Evolutionary conservation across 2,797 vertebrate species (phyloP).

Genomic region (Tiaroga cobitis): DNA sequence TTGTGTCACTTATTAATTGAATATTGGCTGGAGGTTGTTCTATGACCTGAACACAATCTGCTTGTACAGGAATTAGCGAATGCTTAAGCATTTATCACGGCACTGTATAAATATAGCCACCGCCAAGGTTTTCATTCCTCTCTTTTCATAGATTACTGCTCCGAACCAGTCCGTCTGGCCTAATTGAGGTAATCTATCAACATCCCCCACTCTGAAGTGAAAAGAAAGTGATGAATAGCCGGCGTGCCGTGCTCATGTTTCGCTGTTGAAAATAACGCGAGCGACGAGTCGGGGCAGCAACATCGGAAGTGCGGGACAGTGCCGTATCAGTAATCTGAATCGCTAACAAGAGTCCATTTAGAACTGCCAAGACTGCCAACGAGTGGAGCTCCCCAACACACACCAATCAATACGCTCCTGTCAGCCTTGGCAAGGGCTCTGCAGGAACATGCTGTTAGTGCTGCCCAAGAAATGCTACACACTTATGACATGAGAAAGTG

Average conservation of each 20-base stretch:
- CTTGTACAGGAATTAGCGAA: conserved; percentile 64
- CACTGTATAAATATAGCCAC: conserved; percentile 69
- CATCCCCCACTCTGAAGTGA: conserved; percentile 35
- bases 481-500: conserved; percentile 35
- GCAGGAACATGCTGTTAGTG: neutral
- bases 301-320: conserved; percentile 20
- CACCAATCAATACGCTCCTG: conserved; percentile 52
- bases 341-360: conserved; percentile 56
- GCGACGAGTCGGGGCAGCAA: neutral
- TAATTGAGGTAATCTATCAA: conserved; percentile 79
- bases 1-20: conserved; percentile 44
- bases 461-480: conserved; percentile 28
- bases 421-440: conserved; percentile 30
- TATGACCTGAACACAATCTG: conserved; percentile 35
- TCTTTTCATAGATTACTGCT: conserved; percentile 73
- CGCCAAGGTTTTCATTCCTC: conserved; percentile 68
- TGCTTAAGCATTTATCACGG: conserved; percentile 73
- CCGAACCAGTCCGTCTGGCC: conserved; percentile 73
- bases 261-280: conserved; percentile 26
- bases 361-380: conserved; percentile 36
- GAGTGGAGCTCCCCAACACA: conserved; percentile 32
- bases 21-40: conserved; percentile 37
- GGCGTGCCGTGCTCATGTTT: conserved; percentile 8
- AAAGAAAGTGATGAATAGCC: conserved; percentile 55
- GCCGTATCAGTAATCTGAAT: conserved; percentile 49